phyloP scores from a whole-genome alignment of 2,113 vertebrate genomes.

The Gobio gobio region DNA sequence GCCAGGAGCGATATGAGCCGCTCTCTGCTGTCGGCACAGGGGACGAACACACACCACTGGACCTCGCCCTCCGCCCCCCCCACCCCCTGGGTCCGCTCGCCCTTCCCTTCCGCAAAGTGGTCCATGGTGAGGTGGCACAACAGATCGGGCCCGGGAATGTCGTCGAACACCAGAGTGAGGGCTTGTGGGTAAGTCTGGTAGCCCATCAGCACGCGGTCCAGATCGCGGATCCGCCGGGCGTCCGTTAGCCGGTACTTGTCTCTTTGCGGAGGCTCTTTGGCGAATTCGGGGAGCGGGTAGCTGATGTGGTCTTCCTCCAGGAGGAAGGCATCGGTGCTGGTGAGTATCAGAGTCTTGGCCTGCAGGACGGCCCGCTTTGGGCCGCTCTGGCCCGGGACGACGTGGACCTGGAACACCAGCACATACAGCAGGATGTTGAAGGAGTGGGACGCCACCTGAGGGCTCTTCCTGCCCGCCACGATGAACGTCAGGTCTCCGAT shows the following conservation, averaged over 20 bases:
- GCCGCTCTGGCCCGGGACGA: constrained; percentile 52
- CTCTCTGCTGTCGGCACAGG: constrained; percentile 91
- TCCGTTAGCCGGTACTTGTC: constrained; percentile 91
- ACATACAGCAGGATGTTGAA: constrained; percentile 92
- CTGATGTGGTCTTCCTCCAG: constrained; percentile 94
- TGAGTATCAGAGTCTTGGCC: constrained; percentile 91
- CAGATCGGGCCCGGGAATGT: constrained; percentile 88
- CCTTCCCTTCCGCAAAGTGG: constrained; percentile 84
- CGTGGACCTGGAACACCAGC: constrained; percentile 89
- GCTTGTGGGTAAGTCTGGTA: constrained; percentile 96
- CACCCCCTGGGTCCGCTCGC: constrained; percentile 55
- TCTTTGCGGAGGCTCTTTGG: constrained; percentile 91
- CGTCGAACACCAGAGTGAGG: constrained; percentile 95
- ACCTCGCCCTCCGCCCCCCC: constrained; percentile 79
- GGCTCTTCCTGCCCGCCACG: constrained; percentile 86
- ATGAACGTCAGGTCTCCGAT: constrained; percentile 95
- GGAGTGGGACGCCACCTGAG: constrained; percentile 70
- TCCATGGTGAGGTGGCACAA: constrained; percentile 91
- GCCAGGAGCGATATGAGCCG: constrained; percentile 91
- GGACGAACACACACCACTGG: constrained; percentile 95
- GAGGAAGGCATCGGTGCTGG: constrained; percentile 89
- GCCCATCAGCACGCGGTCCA: constrained; percentile 94
- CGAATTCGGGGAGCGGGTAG: constrained; percentile 94
- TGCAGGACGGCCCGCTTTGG: constrained; percentile 72
- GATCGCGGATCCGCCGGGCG: constrained; percentile 88